Percentiles rank a stretch among this genome's conserved stretches.
Conservation (phyloP, 1,140 invertebrate genomes). For the Dryas iulia region DNA sequence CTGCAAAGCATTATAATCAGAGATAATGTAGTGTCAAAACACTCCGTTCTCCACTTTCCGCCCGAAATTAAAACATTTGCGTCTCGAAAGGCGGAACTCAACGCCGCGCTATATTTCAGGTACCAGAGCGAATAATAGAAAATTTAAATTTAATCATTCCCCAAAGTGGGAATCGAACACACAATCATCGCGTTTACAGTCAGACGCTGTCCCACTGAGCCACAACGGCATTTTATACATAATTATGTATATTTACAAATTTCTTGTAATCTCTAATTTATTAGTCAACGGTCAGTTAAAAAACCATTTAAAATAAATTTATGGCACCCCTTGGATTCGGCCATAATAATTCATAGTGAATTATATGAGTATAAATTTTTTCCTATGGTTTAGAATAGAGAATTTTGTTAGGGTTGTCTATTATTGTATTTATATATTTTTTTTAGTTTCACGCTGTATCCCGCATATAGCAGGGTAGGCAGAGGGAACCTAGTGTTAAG, state of each 20-base stretch:
- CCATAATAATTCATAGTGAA: neutral
- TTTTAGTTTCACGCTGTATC: too few species aligned
- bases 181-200: neutral
- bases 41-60: too few species aligned
- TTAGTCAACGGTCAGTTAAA: constrained; percentile 33
- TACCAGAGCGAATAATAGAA: too few species aligned
- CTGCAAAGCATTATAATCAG: too few species aligned
- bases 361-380: neutral
- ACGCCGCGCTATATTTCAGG: too few species aligned
- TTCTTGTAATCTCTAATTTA: constrained; percentile 37
- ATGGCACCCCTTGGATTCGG: constrained; percentile 7
- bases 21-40: too few species aligned
- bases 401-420: neutral
- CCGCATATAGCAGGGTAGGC: too few species aligned
- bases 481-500: too few species aligned
- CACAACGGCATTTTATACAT: neutral
- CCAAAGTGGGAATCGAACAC: too few species aligned
- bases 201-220: neutral
- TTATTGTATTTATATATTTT: neutral
- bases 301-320: constrained; percentile 39
- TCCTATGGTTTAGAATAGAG: neutral
- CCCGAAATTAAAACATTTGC: too few species aligned
- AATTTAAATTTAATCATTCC: too few species aligned
- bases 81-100: too few species aligned
- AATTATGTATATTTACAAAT: constrained; percentile 2